A percentile compares a stretch with the other conserved stretches of the same genome.
Evolutionary conservation across 64 coral and sea anemone species (phyloP).

Genomic region (Porites australiensis): DNA sequence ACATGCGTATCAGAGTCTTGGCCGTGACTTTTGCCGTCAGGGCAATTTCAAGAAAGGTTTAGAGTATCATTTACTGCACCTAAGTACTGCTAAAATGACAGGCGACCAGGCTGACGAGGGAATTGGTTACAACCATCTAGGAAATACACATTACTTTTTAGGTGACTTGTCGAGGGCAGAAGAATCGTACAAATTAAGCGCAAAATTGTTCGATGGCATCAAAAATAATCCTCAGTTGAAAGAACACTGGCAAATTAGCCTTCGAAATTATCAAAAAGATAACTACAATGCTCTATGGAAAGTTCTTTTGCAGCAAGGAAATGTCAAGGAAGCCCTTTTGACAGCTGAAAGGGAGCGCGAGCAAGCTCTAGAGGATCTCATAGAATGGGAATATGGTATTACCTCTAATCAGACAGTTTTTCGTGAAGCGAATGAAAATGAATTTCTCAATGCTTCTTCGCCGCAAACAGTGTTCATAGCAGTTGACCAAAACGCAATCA

Average conservation of each 20-base stretch:
- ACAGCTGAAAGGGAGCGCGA: slow-evolving; percentile 40
- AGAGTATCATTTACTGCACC: neutral
- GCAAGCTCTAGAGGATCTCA: slow-evolving; percentile 42
- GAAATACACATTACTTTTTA: neutral
- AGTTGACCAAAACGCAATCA: neutral
- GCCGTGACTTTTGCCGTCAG: neutral
- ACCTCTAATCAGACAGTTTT: neutral
- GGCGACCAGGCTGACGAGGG: neutral
- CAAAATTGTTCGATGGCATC: neutral
- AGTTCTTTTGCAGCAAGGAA: neutral
- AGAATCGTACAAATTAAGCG: neutral
- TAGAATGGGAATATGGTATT: slow-evolving; percentile 22
- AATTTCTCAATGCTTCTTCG: neutral
- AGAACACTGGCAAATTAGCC: neutral
- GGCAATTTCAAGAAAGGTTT: neutral
- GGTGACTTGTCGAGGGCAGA: neutral
- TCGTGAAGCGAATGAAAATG: neutral
- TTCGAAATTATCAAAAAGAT: neutral
- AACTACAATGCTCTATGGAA: neutral
- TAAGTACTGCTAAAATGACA: neutral
- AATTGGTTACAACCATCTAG: neutral
- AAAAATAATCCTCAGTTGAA: neutral
- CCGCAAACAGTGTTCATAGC: neutral
- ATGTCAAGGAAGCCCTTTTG: slow-evolving; percentile 23
- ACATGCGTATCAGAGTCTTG: neutral